These are phyloP conservation scores for Molothrus ater DNA, from an alignment of 2,797 vertebrate species.

Conservation along the genomic window DNA sequence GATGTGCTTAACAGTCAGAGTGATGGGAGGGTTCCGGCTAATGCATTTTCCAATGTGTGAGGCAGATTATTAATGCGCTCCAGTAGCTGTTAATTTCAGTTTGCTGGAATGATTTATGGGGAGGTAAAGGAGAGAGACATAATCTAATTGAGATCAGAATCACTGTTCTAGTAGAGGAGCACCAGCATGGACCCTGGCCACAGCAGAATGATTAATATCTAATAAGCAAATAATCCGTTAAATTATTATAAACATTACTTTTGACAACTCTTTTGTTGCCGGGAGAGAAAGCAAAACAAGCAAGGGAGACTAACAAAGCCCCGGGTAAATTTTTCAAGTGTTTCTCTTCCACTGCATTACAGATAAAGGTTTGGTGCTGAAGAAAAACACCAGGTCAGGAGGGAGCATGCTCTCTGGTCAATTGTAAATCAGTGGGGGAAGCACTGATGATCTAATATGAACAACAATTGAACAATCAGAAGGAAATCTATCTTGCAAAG, in stretches of 20 bases:
- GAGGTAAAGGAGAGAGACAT: constrained; percentile 92
- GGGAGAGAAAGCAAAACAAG: constrained; percentile 75
- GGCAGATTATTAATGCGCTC: constrained; percentile 98
- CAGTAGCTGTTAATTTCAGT: constrained; percentile 99
- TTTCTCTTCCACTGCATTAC: not conserved
- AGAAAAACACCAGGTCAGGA: not conserved
- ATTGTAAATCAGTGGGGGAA: not conserved
- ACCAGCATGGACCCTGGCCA: constrained; percentile 81
- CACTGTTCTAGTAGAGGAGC: constrained; percentile 91
- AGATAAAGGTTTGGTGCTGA: not conserved
- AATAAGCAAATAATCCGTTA: constrained; percentile 98
- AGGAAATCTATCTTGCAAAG: constrained; percentile 45
- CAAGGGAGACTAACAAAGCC: constrained; percentile 54
- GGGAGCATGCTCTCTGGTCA: not conserved
- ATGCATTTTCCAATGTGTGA: constrained; percentile 91
- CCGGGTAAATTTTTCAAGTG: not conserved
- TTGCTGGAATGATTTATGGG: constrained; percentile 98
- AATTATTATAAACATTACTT: constrained; percentile 94
- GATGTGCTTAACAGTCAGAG: constrained; percentile 93
- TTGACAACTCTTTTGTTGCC: constrained; percentile 83
- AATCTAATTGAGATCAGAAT: constrained; percentile 99
- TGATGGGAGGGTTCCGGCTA: constrained; percentile 91
- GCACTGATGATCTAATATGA: constrained; percentile 16
- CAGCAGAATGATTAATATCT: constrained; percentile 93
- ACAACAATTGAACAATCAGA: constrained; percentile 41